Evolutionary conservation across 2,888 invertebrate species (phyloP), one percentile per base, ranked within the genome.

Genomic region (Eupithecia dodoneata): DNA sequence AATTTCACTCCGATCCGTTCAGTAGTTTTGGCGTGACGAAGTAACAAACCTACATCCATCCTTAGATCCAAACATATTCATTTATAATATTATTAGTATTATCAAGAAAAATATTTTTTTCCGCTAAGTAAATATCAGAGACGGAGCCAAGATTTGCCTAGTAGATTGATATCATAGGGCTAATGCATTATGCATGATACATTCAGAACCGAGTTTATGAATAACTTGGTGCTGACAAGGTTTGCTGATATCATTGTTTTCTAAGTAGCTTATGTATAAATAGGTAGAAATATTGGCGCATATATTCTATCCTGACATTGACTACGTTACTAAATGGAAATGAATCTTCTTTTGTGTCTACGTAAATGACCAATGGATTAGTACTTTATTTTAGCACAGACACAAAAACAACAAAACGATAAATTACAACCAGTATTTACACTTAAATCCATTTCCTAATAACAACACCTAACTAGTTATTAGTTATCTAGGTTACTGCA

Each of bases 161-260:
- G 88, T 75, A 87, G 88, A 88, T 88, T 81, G 86, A 85, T 83
- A 82, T 78, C 88, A 89, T 88, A 88, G 86, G 52, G 65, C 66
- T 76, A 65, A 87, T 87, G 84, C 88, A 86, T 85, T 84, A 85
- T 85, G 82, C 83, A 86, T 83, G 83, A 84, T 81, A 82, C 85
- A 87, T 87, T 87, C 83, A 83, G 81, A 82, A 76, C 80, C 71
- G 77, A 80, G 78, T 78, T 74, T 80, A 81, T 83, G 83, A 84
- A 85, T 86, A 84, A 85, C 85, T 65, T 30, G 30, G 69, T 83
- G 85, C 82, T 84, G 85, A 86, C 85, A 87, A 76, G 81, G 84
- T 83, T 85, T 86, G 82, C 70, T 45, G 81, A 83, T 83, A 85
- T 82, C 80, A 81, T 84, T 82, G 83, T 85, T 83, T 80, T 82